Percentiles rank a stretch among this genome's conserved stretches.
These are phyloP conservation scores for Hyles euphorbiae DNA, from an alignment of 1,140 invertebrate species.

Conservation along the genomic window DNA sequence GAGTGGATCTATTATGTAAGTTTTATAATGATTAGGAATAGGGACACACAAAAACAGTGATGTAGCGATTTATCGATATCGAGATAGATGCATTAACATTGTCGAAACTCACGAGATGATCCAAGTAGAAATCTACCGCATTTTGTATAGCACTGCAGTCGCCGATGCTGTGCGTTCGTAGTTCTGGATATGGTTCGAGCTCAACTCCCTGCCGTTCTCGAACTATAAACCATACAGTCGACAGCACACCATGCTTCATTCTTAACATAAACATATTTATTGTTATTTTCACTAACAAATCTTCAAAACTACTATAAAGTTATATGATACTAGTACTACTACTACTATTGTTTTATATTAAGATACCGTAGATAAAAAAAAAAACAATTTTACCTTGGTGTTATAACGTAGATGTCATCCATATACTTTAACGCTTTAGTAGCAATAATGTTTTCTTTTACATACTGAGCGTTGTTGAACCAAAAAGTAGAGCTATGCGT, in stretches of 20 bases:
- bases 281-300: no score
- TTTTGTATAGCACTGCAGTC: constrained; percentile 65
- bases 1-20: no score
- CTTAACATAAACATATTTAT: constrained; percentile 16
- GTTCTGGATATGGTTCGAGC: constrained; percentile 54
- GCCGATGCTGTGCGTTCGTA: constrained; percentile 43
- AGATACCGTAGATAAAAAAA: background rate
- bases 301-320: no score
- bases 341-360: no score
- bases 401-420: constrained; percentile 44
- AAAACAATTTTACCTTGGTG: constrained; percentile 36
- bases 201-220: constrained; percentile 27
- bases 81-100: no score
- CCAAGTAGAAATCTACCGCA: constrained; percentile 68
- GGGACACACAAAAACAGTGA: no score
- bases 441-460: constrained; percentile 50
- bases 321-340: no score
- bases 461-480: constrained; percentile 27
- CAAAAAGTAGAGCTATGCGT: constrained; percentile 35
- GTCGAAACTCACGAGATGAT: constrained; percentile 44
- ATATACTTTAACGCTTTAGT: constrained; percentile 38
- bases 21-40: no score
- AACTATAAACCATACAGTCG: constrained; percentile 40
- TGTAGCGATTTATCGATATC: no score
- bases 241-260: constrained; percentile 36